Conservation (phyloP, 1,140 invertebrate species). For the Micrasema minimum region DNA sequence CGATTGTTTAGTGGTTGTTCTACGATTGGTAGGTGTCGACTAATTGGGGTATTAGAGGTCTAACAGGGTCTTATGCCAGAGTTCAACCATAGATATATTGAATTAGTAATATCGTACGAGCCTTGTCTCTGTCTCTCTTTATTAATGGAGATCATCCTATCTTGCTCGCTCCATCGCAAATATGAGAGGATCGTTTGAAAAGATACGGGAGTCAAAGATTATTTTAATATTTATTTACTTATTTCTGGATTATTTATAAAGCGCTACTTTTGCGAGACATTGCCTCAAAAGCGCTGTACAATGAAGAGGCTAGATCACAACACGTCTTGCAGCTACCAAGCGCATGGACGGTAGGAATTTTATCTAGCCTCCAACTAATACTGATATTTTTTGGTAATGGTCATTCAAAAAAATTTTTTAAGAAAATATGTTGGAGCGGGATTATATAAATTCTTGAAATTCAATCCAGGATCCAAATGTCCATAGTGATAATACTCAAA, state of each 20-base stretch:
- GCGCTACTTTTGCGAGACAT: no score
- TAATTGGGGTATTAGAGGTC: slow-evolving; percentile 50
- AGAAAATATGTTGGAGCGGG: neutral
- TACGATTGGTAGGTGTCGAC: slow-evolving; percentile 47
- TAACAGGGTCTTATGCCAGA: slow-evolving; percentile 35
- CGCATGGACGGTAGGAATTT: no score
- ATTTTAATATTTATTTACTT: no score
- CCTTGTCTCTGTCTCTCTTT: slow-evolving; percentile 18
- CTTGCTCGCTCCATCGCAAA: slow-evolving; percentile 37
- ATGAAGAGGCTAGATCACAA: no score
- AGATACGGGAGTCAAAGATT: neutral
- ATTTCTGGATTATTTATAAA: no score
- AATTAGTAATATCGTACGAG: neutral
- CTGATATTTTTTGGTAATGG: neutral
- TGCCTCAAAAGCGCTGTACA: no score
- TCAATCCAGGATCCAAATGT: neutral
- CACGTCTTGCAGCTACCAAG: no score
- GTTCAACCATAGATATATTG: slow-evolving; percentile 5
- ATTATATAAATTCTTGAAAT: neutral
- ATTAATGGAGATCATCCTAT: neutral
- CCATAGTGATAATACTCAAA: neutral
- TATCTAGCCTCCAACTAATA: no score
- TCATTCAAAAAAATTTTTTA: neutral
- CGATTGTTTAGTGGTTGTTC: slow-evolving; percentile 41
- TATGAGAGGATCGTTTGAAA: slow-evolving; percentile 17